Base-by-base conservation (phyloP, 2,888 invertebrate species). In the Nomada fabriciana region DNA sequence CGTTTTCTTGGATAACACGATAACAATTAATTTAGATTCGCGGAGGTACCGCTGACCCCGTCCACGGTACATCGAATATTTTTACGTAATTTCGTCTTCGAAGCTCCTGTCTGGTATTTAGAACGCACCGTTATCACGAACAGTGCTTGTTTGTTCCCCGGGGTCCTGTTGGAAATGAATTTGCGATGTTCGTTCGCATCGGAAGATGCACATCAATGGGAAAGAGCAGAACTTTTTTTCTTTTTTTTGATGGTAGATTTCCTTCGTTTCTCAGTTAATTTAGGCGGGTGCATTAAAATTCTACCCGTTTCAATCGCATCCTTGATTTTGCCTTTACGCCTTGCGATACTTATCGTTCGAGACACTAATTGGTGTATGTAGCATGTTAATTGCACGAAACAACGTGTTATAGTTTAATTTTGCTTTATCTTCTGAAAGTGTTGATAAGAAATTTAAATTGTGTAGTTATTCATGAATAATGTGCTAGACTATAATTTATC, bases 121-220 rank as follows among this genome's bases (percentile, higher is more conserved):
- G 80, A 75, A 80, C 71, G 71, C 29, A 68, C 75, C 80, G 75
- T 75, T 82, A 82, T 82, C 70, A 25, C 60, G 61, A 59, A 67
- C 60, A 74, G 70, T 55, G 65, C 20, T 60, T 61, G 71, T 71
- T 69, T 69, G 52, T 70, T 71, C 65, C 57, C 52, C 43, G 11
- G 52, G 29, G 20, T 76, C 42, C 77, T 23, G 7, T 13, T 59
- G 65, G 63, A 74, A 55, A 57, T 43, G 25, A 67, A 75, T 75
- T 65, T 67, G 65, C 61, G 18, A 20, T 43, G 53, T 36, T 36
- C 15, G 52, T 59, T 60, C 52, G 42, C 18, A 20, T 52, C 63
- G 4, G 1, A 36, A 20, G 43, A 5, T 18, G 52, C 23, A 15
- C n/a, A 23, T 42, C 2, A 23, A 57, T 18, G 10, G 23, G 13